Percentiles rank a stretch among this genome's conserved stretches.
Conservation (phyloP, 2,888 invertebrate genomes). For the Colletes collaris region DNA sequence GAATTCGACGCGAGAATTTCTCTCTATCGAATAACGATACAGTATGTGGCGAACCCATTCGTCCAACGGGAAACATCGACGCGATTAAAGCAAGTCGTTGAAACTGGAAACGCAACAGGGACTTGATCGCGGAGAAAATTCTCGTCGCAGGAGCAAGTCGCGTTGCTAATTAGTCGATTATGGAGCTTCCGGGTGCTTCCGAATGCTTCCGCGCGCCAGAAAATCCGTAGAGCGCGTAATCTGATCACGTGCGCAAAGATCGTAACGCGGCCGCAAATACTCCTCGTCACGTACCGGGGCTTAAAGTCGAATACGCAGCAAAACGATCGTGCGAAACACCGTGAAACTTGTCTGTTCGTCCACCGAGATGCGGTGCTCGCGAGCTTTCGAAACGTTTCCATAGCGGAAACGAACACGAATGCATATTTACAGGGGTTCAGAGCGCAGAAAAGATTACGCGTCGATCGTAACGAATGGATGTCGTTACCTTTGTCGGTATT, state of each 20-base stretch:
- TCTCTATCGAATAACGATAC: too few relatives aligned
- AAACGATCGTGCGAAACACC: slow-evolving; percentile 56
- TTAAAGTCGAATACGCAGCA: slow-evolving; percentile 69
- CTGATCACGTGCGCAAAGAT: slow-evolving; percentile 77
- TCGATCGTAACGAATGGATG: too few relatives aligned
- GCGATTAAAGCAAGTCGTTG: too few relatives aligned
- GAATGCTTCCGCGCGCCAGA: slow-evolving; percentile 33
- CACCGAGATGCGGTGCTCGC: slow-evolving; percentile 3
- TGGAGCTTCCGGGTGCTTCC: slow-evolving; percentile 22
- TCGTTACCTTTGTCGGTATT: too few relatives aligned
- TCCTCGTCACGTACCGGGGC: slow-evolving; percentile 77
- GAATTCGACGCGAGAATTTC: too few relatives aligned
- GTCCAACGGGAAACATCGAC: too few relatives aligned
- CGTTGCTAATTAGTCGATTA: slow-evolving; percentile 64
- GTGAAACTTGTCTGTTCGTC: slow-evolving; percentile 48
- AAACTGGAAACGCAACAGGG: neutral
- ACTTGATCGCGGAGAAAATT: slow-evolving; percentile 19
- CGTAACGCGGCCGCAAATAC: slow-evolving; percentile 78
- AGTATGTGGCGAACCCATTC: too few relatives aligned
- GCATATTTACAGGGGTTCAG: slow-evolving; percentile 50
- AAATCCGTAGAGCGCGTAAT: slow-evolving; percentile 71
- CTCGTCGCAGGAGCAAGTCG: slow-evolving; percentile 7
- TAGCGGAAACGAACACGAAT: slow-evolving; percentile 17
- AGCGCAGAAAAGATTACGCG: too few relatives aligned
- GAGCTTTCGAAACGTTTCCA: slow-evolving; percentile 36